Evolutionary conservation across 1,140 invertebrate species (phyloP), one percentile per base, ranked within the genome.

Genomic region (Condylostylus longicornis): DNA sequence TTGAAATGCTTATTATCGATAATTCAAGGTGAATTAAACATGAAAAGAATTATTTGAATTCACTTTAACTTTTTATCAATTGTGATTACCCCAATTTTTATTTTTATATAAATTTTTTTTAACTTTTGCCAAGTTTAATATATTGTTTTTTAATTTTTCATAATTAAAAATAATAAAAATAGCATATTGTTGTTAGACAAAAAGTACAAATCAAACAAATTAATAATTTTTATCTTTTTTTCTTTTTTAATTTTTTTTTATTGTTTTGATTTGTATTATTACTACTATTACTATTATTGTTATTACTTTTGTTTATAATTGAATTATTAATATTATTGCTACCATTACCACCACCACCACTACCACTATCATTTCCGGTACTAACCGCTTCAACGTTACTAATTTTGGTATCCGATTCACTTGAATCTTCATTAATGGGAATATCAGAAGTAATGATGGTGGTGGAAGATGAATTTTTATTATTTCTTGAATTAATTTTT

Each of bases 161-260:
- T n/a, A n/a, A n/a, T n/a, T n/a, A n/a, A 32, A 34, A 41, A 19
- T 43, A 49, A 33, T 56, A 58, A 15, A 58, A 33, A 46, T 58
- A 53, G 46, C 53, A 58, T 20, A 50, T 47, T 31, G 55, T 45
- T 37, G 55, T 43, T 21, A 58, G 41, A 49, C 55, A 54, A 43
- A 56, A 56, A 40, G 58, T 48, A 48, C 51, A 58, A 54, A 58
- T 47, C 53, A 58, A 54, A 56, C 51, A 58, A 38, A 58, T 53
- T 35, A 49, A 53, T 59, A 58, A 58, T 53, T 59, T 56, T 59
- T 58, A 58, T 59, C 56, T 59, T 35, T 59, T 59, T 35, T 56
- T 57, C 6, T 51, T 45, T 37, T 59, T 59, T 0, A 49, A 53
- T 48, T 59, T 58, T 46, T 59, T 59, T 44, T 59, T 27, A 13